phyloP scores from a whole-genome alignment of 1,140 invertebrate species.

The Patella vulgata region DNA sequence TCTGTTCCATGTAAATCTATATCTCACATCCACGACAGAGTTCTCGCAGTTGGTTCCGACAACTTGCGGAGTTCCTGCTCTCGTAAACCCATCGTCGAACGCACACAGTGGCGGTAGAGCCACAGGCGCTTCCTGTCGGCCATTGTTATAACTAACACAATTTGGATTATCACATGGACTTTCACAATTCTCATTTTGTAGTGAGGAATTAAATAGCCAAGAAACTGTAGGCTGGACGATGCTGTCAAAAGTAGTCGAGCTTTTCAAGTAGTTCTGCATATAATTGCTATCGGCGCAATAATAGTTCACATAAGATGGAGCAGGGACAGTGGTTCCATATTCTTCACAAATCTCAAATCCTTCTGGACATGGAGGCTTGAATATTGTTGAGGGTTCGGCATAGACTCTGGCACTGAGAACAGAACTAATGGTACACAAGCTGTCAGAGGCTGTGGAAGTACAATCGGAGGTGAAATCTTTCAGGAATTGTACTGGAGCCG shows the following conservation, averaged over 20 bases:
- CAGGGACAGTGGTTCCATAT: background rate
- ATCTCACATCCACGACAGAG: conserved; percentile 41
- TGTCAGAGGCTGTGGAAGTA: conserved; percentile 16
- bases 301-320: conserved; percentile 6
- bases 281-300: conserved; percentile 9
- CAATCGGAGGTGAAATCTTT: conserved; percentile 31
- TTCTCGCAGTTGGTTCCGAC: conserved; percentile 5
- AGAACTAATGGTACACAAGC: conserved; percentile 21
- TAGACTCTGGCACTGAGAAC: conserved; percentile 38
- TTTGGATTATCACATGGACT: conserved; percentile 20
- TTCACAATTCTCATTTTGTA: conserved; percentile 18
- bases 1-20: conserved; percentile 36
- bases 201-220: conserved; percentile 17
- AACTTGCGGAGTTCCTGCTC: background rate
- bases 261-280: conserved; percentile 11
- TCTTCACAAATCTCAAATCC: conserved; percentile 16
- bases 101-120: conserved; percentile 27
- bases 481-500: conserved; percentile 42
- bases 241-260: conserved; percentile 1
- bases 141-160: conserved; percentile 16
- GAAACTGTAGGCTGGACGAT: conserved; percentile 3
- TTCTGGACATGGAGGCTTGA: conserved; percentile 26
- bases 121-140: background rate
- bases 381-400: conserved; percentile 22
- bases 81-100: conserved; percentile 38